Evolutionary conservation across 1,140 invertebrate genomes (phyloP), one percentile per base, ranked within the genome.

Genomic region (Meloidogyne floridensis): DNA sequence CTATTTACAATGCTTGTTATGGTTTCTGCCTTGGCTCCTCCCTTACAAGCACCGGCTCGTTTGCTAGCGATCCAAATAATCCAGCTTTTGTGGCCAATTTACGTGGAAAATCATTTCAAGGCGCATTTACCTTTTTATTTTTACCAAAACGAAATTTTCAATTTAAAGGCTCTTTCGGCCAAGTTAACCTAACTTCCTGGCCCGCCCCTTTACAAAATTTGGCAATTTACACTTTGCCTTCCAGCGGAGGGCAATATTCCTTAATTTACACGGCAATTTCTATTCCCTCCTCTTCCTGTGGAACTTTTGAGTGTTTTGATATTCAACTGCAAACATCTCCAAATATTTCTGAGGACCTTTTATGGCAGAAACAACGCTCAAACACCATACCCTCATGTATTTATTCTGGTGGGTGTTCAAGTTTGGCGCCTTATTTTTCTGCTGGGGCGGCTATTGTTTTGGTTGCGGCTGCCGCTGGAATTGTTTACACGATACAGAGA

Each of bases 391-490:
- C 84, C 54, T 54, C 74, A 47, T 87, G 85, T 70, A 87, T 79
- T 43, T 86, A 86, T 70, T 70, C 15, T 13, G 86, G 85, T 10
- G 85, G 82, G 53, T 86, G 86, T 73, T 53, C 84, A 9, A 87
- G 47, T 59, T 78, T 71, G 59, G 47, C 77, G 5, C 80, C 86
- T n/a, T 78, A 77, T 71, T 53, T 87, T 74, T 47, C 69, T 56
- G 80, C 20, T 32, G 76, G 51, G 4, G 77, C 65, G 2, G 83
- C 32, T 59, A 18, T 85, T 71, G 15, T 74, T 15, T 43, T 86
- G 71, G 20, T 86, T 15, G 59, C 65, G 6, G 56, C 72, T 42
- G 65, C 75, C 10, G 47, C 65, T 53, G 86, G 15, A 8, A 51
- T 77, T 18, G n/a, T 80, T 42, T 87, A 87, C 69, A 54, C 42